Percentiles rank a stretch among this genome's conserved stretches.
Conservation (phyloP, 2,113 vertebrate species). For the Cyprinodon brontotheroides region DNA sequence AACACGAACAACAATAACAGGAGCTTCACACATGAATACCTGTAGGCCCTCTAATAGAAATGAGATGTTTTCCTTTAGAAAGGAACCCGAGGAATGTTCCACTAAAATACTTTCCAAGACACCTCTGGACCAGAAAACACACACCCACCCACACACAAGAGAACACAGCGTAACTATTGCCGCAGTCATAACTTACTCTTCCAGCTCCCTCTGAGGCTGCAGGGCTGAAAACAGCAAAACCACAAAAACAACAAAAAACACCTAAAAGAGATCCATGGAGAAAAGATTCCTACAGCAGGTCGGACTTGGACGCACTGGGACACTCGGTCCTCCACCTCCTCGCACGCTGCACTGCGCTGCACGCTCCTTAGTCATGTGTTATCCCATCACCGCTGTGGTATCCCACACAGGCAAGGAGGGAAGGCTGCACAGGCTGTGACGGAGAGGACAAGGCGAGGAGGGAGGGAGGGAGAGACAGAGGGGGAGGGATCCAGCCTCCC, state of each 20-base stretch:
- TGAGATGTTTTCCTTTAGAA: too few relatives aligned
- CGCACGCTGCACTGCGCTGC: not conserved
- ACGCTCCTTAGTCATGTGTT: not conserved
- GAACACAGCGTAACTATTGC: not conserved
- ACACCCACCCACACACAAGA: conserved; percentile 5
- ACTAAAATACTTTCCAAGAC: too few relatives aligned
- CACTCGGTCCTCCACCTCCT: not conserved
- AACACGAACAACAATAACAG: too few relatives aligned
- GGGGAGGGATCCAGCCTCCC: conserved; percentile 49
- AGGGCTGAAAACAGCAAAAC: conserved; percentile 7
- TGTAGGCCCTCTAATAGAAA: too few relatives aligned
- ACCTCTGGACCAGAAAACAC: not conserved
- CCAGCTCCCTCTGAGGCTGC: conserved; percentile 20
- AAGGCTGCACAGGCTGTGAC: conserved; percentile 43
- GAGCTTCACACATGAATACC: too few relatives aligned
- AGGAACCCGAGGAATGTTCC: too few relatives aligned
- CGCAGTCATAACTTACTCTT: conserved; percentile 45
- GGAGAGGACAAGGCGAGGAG: conserved; percentile 26
- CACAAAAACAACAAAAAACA: too few relatives aligned
- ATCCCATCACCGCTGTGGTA: conserved; percentile 16
- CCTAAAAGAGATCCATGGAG: not conserved
- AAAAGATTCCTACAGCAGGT: not conserved
- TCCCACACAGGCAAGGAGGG: conserved; percentile 21
- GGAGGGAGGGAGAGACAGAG: conserved; percentile 1
- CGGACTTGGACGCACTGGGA: not conserved